Conservation (phyloP, 2,888 invertebrate species). For the Cecidostiba fungosa region DNA sequence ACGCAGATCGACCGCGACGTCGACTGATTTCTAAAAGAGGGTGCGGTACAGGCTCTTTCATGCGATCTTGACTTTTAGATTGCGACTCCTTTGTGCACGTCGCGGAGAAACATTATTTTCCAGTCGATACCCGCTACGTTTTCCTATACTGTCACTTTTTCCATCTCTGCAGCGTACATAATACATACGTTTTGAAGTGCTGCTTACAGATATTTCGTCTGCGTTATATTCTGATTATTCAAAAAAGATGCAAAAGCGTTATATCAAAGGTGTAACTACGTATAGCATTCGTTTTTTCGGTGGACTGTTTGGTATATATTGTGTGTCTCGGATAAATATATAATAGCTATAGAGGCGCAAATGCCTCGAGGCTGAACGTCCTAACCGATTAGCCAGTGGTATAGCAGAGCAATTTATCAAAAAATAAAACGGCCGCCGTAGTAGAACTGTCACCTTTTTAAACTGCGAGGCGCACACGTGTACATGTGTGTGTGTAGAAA, state of each 20-base stretch:
- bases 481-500: no score
- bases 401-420: conserved; percentile 27
- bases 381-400: conserved; percentile 29
- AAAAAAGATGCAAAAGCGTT: neutral
- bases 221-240: neutral
- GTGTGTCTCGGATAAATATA: neutral
- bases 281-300: no score
- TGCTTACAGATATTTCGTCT: neutral
- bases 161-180: neutral
- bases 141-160: neutral
- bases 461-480: neutral
- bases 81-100: conserved; percentile 17
- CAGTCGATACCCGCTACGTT: neutral
- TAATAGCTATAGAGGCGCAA: neutral
- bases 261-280: conserved; percentile 7
- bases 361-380: conserved; percentile 1
- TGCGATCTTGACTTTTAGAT: conserved; percentile 48
- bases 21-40: conserved; percentile 12
- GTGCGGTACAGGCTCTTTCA: neutral
- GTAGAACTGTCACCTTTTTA: conserved; percentile 4
- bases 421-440: conserved; percentile 35
- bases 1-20: conserved; percentile 11
- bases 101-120: neutral
- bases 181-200: neutral
- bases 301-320: neutral